Conservation (phyloP, 2,797 vertebrate species). For the Silurus aristotelis region DNA sequence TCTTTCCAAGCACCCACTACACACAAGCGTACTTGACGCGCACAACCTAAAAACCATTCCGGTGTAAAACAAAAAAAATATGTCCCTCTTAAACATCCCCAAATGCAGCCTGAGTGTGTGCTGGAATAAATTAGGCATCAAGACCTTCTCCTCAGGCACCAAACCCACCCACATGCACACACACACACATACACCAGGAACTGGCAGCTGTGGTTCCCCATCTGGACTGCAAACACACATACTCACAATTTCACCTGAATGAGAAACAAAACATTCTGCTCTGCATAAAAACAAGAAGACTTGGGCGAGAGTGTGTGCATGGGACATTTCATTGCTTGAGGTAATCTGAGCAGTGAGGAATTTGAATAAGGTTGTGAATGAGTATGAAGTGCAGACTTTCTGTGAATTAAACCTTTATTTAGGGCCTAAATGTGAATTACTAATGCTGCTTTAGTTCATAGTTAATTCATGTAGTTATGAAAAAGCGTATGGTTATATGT, state of each 20-base stretch:
- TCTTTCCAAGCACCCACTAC: neutral
- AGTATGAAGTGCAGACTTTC: neutral
- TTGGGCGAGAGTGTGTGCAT: slow-evolving; percentile 9
- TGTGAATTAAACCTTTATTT: neutral
- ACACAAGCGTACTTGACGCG: neutral
- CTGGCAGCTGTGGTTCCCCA: slow-evolving; percentile 46
- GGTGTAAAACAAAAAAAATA: slow-evolving; percentile 19
- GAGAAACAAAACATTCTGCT: slow-evolving; percentile 27
- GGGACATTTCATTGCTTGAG: neutral
- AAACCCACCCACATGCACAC: neutral
- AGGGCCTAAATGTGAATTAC: neutral
- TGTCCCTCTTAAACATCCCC: slow-evolving; percentile 17
- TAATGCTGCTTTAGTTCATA: too few species aligned
- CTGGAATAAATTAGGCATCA: slow-evolving; percentile 46
- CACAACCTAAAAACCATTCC: neutral
- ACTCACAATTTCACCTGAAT: slow-evolving; percentile 39
- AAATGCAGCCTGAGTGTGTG: slow-evolving; percentile 17
- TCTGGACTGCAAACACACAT: slow-evolving; percentile 41
- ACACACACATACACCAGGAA: slow-evolving; percentile 26
- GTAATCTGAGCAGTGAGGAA: slow-evolving; percentile 5
- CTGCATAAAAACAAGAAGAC: slow-evolving; percentile 19
- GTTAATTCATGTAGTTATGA: neutral
- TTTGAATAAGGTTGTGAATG: neutral
- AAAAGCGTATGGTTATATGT: neutral
- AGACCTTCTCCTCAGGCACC: slow-evolving; percentile 34